Base-by-base conservation (phyloP, 2,888 invertebrate species). In the Folsomia candida region DNA sequence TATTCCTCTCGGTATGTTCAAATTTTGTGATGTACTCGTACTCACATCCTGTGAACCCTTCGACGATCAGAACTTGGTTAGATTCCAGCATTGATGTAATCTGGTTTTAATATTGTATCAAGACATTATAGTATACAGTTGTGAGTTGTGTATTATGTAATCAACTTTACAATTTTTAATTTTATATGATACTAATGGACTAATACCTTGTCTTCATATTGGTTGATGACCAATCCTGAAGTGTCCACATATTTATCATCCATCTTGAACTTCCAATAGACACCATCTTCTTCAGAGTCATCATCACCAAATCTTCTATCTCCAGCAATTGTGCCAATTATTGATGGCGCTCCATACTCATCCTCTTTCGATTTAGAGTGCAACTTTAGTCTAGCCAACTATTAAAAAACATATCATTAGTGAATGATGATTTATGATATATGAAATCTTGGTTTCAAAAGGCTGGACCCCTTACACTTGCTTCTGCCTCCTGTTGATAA, bases 21-120 rank as follows among this genome's bases (percentile, higher is more conserved):
- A 24, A 14, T 22, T 29, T 28, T 9, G 28, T n/a, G n/a, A n/a
- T n/a, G n/a, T n/a, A n/a, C n/a, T 25, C 11, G 24, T 4, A 2
- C 24, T n/a, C 37, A 28, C 64, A 18, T 29, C 70, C 70, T 20
- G 98, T 97, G 0, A 91, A 90, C 0, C 97, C 97, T 83, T 94
- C 90, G 59, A 99, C 88, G 14, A 98, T 87, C 0, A 91, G 87
- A 0, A 95, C 91, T 67, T 89, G 88, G 82, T 89, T 89, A 1
- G 86, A 85, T 22, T 86, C 85, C 11, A 97, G 88, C 63, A 37
- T 37, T 14, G 6, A 9, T 37, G 6, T 77, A 68, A 97, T 92
- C 87, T 92, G 81, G n/a, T n/a, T n/a, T n/a, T n/a, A n/a, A n/a
- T n/a, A n/a, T n/a, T n/a, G n/a, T n/a, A n/a, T n/a, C n/a, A n/a